These are phyloP conservation scores for Camarhynchus parvulus DNA, from an alignment of 2,113 vertebrate genomes.

Conservation along the genomic window DNA sequence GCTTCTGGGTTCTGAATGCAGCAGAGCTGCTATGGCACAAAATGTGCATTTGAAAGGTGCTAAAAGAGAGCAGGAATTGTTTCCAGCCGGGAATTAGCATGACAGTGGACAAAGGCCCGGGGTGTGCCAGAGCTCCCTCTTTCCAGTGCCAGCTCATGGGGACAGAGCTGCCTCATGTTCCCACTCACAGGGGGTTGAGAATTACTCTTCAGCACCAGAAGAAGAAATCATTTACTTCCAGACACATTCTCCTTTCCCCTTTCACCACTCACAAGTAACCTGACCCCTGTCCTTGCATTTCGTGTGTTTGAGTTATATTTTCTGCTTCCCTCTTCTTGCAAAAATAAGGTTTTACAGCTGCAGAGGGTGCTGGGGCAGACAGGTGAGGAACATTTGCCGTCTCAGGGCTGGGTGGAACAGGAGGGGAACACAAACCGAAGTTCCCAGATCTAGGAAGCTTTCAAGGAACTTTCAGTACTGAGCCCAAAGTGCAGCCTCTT, in stretches of 20 bases:
- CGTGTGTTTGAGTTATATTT: neutral
- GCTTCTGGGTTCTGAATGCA: neutral
- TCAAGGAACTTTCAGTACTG: neutral
- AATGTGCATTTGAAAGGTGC: constrained; percentile 64
- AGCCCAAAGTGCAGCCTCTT: neutral
- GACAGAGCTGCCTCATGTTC: neutral
- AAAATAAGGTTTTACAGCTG: neutral
- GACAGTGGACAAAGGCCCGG: constrained; percentile 29
- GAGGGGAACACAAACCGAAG: neutral
- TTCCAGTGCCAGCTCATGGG: neutral
- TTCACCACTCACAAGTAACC: neutral
- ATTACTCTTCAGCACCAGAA: neutral
- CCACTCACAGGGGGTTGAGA: neutral
- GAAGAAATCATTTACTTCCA: neutral
- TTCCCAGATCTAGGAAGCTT: neutral
- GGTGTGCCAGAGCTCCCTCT: neutral
- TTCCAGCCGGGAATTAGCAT: constrained; percentile 53
- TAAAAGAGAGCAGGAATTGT: neutral
- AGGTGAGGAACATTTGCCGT: neutral
- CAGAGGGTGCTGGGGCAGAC: neutral
- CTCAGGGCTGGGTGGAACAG: neutral
- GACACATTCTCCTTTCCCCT: neutral
- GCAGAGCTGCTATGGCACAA: constrained; percentile 4
- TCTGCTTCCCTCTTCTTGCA: neutral
- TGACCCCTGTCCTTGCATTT: neutral